Base-by-base conservation (phyloP, 2,888 invertebrate species). In the Caenorhabditis imperialis region DNA sequence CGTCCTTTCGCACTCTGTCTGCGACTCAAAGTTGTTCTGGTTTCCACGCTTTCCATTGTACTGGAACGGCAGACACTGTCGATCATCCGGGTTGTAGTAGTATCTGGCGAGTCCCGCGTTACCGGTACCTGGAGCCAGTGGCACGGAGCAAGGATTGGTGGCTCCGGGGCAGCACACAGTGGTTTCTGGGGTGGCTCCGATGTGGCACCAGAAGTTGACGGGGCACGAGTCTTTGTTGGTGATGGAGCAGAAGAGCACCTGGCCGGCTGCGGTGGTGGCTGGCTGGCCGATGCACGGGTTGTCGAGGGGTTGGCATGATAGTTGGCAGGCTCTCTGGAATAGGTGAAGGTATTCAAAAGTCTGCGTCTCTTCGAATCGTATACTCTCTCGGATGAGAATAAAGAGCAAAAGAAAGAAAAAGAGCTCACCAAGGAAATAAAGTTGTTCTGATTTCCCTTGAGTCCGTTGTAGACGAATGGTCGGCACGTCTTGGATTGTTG, bases 231-330 rank as follows among this genome's bases (percentile, higher is more conserved):
- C 82, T 45, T 82, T 84, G 70, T 87, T 87, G 18, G 86, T 85
- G 33, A 82, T 78, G 18, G 87, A 87, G 67, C 87, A 87, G 83
- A 87, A 87, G 23, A 87, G 77, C 8, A 81, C 81, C 74, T 87
- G 87, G 8, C 87, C 87, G 10, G 85, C 81, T 12, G 86, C 82
- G 14, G 84, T 84, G 23, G 82, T 83, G 10, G 88, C 88, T 6
- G 87, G 87, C 62, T 88, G 87, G 0, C 88, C 88, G 58, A 86
- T 88, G 79, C 88, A 88, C 14, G 88, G 88, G 67, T 88, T 88
- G 73, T 85, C 85, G 10, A 88, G 51, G 7, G 87, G 88, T 42
- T 84, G 85, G 67, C 88, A 88, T 16, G 84, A 78, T 1, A 87
- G 80, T 69, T 86, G 86, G 48, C 88, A 88, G 5, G 86, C 75